Evolutionary conservation across 2,888 invertebrate species (phyloP), one percentile per base, ranked within the genome.

Genomic region (Drosophila pegasa): DNA sequence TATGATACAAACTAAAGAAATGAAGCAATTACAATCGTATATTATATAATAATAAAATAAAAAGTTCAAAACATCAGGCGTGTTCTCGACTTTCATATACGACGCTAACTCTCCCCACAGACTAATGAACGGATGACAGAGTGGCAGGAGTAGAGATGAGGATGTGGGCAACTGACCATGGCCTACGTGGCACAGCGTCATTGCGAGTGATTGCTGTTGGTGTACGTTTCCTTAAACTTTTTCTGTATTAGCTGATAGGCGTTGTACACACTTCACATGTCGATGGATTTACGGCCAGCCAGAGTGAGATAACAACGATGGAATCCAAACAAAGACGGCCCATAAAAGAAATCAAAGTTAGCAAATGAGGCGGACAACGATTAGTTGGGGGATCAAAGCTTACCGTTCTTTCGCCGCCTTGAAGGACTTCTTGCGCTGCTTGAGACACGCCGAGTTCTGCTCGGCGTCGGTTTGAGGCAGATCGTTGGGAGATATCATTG

Each of bases 181-280:
- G 64, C 38, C 43, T 43, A 22, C 35, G 55, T 27, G 38, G 50
- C 59, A 48, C 22, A 25, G 37, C 61, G 65, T 83, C 82, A 86
- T 72, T 90, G 87, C 73, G 85, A 72, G 68, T 83, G 78, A 77
- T 80, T 82, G 64, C 81, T 88, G 52, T 69, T 88, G 81, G 94
- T 95, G 92, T 95, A 95, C 29, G 95, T 95, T 90, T 95, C 95
- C 75, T 94, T 93, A 92, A 95, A 95, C 62, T 95, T 93, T 89
- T 95, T 95, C 91, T 95, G 95, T 78, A 95, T 93, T 87, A 95
- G 94, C 82, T 95, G 95, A 60, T 95, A 95, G 6, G 95, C 95
- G 89, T 94, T 95, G 74, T 94, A 93, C 50, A 95, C 94, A 67
- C 95, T 94, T 55, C 43, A 50, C 3, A 6, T 29, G 37, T 7